Conservation (phyloP, 2,797 vertebrate species). For the Cyprinodon diabolis region DNA sequence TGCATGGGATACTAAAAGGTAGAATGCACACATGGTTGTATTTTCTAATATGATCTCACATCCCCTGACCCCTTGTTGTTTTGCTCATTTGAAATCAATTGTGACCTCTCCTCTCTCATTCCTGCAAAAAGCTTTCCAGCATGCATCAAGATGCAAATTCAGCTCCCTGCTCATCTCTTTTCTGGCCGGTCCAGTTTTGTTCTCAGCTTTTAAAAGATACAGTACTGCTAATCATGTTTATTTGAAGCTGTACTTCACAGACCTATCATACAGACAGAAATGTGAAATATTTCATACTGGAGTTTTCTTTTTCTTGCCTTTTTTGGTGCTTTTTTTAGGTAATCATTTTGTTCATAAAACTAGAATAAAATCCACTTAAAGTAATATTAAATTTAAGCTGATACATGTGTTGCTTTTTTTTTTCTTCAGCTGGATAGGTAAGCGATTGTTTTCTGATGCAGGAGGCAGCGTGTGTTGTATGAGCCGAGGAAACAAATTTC, state of each 20-base stretch:
- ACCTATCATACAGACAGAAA: conserved; percentile 29
- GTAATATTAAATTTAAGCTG: not conserved
- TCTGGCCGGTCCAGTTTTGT: conserved; percentile 33
- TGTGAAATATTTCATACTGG: conserved; percentile 6
- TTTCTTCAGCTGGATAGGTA: conserved; percentile 3
- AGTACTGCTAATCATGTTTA: conserved; percentile 44
- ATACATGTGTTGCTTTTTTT: not conserved
- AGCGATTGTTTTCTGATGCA: conserved; percentile 4
- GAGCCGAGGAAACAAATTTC: conserved; percentile 29
- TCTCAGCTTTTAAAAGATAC: conserved; percentile 34
- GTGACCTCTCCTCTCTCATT: conserved; percentile 49
- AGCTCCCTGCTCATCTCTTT: conserved; percentile 39
- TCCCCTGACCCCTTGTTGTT: conserved; percentile 61
- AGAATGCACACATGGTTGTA: conserved; percentile 64
- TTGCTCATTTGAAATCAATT: conserved; percentile 57
- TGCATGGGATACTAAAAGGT: conserved; percentile 53
- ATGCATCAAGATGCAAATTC: conserved; percentile 25
- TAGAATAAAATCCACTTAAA: conserved; percentile 3
- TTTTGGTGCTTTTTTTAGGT: not conserved
- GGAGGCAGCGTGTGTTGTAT: not conserved
- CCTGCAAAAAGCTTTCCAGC: conserved; percentile 55
- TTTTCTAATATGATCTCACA: conserved; percentile 71
- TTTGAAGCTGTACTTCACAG: conserved; percentile 23
- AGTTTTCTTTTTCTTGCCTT: not conserved
- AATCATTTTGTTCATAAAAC: conserved; percentile 1